Percentiles rank a stretch among this genome's conserved stretches.
Evolutionary conservation across 2,888 invertebrate species (phyloP).

Genomic region (Tenthredo distinguenda): DNA sequence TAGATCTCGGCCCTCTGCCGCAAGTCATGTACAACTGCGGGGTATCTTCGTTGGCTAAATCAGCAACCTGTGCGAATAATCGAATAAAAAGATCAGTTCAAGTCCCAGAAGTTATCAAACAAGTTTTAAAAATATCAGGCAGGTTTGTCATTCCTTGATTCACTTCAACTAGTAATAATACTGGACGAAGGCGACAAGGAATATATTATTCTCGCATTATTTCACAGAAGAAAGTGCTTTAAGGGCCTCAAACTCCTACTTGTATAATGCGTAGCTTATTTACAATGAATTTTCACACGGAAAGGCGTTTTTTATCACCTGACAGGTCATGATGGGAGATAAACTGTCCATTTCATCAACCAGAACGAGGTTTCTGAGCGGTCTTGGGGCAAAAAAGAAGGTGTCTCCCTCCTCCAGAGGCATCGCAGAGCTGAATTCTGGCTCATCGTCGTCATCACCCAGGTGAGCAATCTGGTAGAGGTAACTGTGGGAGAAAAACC

Average conservation of each 20-base stretch:
- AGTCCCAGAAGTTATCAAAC: not conserved
- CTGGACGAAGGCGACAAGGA: conserved; percentile 75
- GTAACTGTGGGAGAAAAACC: conserved; percentile 83
- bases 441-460: conserved; percentile 99
- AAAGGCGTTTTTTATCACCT: conserved; percentile 78
- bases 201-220: conserved; percentile 69
- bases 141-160: conserved; percentile 70
- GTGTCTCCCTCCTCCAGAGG: conserved; percentile 99
- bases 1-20: conserved; percentile 96
- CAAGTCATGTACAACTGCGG: conserved; percentile 98
- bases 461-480: conserved; percentile 99
- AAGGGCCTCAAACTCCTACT: conserved; percentile 67
- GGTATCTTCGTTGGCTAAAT: conserved; percentile 98
- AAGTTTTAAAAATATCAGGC: not conserved
- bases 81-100: conserved; percentile 21
- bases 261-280: conserved; percentile 62
- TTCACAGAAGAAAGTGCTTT: conserved; percentile 66
- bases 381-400: conserved; percentile 98
- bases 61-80: conserved; percentile 84
- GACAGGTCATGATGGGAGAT: conserved; percentile 91
- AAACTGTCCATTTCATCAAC: conserved; percentile 98
- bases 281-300: not conserved
- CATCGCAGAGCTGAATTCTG: conserved; percentile 99
- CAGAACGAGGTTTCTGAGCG: conserved; percentile 94
- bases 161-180: conserved; percentile 72